Evolutionary conservation across 2,113 vertebrate species (phyloP), one percentile per base, ranked within the genome.

Genomic region (Misgurnus anguillicaudatus): DNA sequence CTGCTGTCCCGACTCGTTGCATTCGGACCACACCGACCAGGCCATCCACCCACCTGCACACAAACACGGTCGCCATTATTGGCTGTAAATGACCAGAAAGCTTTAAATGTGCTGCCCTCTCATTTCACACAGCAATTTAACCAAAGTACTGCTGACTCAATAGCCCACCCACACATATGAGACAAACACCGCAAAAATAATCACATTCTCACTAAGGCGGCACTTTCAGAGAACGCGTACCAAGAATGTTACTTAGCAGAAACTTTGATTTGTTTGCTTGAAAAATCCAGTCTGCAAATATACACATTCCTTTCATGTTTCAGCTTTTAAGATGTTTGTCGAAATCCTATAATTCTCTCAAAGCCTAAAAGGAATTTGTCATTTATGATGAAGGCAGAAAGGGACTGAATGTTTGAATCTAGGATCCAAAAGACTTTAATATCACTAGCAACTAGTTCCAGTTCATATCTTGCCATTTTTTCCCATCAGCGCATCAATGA

Each of bases 1-100:
- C 61, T 97, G 96, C 79, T 92, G 77, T 21, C 96, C 96, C 0
- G 94, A 94, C 71, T 97, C 95, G 5, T 95, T 92, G 58, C 98
- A 99, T 16, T 92, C 80, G 3, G 95, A 95, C 98, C 98, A 99
- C 85, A 97, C 94, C 0, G 95, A 95, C 98, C 98, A 99, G 39
- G 92, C 94, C 6, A 96, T 96, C 98, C 98, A 99, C 71, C 97
- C 97, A 81, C 96, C 98, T 99, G 75, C n/a, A 39, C 42, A 48
- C 42, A 77, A 39, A 71, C 57, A 78, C 36, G n/a, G 45, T 42
- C 41, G 48, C 71, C 76, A 57, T 77, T 24, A 71, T 67, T 21
- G 1, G 4, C 62, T 42, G 4, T 10, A 45, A 47, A 80, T 71
- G 6, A 70, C 0, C 55, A 53, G 3, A 70, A 79, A 0, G 4